phyloP scores from a whole-genome alignment of 1,140 invertebrate genomes.

The Dendrolimus punctatus region DNA sequence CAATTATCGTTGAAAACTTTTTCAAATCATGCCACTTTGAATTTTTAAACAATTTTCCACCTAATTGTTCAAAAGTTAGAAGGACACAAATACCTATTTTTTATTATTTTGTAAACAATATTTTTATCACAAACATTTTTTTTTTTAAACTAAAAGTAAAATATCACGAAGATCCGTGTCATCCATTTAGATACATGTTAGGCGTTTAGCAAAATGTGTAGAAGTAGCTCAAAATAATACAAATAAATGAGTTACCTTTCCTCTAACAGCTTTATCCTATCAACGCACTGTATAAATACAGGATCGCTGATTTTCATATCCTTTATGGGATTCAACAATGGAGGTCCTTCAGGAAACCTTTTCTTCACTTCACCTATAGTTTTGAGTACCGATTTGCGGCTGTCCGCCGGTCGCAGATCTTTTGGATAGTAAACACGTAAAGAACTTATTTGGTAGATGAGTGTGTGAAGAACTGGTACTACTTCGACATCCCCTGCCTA shows the following conservation, averaged over 20 bases:
- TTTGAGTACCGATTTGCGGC: constrained; percentile 87
- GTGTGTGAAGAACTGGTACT: constrained; percentile 86
- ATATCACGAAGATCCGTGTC: no score
- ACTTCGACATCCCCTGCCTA: constrained; percentile 90
- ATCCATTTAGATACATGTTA: no score
- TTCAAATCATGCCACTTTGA: no score
- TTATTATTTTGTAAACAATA: no score
- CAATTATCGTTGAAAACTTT: no score
- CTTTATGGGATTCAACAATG: constrained; percentile 92
- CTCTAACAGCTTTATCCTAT: constrained; percentile 88
- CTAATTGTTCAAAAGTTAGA: no score
- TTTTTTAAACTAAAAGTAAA: no score
- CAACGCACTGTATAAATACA: constrained; percentile 84
- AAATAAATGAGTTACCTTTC: constrained; percentile 69
- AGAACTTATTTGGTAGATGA: constrained; percentile 92
- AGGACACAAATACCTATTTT: no score
- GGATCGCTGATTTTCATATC: constrained; percentile 96
- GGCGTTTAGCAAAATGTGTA: no score
- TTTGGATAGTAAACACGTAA: constrained; percentile 92
- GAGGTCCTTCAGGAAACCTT: constrained; percentile 88
- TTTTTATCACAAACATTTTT: no score
- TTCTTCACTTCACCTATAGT: constrained; percentile 93
- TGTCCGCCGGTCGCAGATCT: constrained; percentile 89
- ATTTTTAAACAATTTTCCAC: no score
- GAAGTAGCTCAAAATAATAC: no score